Evolutionary conservation across 2,797 vertebrate genomes (phyloP).

Genomic region (Eptatretus atami): DNA sequence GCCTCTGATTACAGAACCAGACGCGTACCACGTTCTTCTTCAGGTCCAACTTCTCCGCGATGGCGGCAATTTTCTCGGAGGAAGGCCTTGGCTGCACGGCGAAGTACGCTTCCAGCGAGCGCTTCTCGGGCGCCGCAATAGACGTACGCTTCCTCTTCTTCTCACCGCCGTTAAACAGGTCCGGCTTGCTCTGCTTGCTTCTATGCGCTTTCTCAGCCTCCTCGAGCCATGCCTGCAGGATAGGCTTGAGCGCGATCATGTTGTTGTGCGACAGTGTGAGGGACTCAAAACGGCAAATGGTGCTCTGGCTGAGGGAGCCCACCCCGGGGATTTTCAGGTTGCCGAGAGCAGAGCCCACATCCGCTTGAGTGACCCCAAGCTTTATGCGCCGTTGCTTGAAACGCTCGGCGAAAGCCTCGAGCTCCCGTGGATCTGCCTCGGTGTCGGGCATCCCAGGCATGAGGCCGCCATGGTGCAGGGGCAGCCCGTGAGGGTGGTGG

Average conservation of each 20-base stretch:
- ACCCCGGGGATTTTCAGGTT: conserved; percentile 68
- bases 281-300: conserved; percentile 71
- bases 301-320: conserved; percentile 59
- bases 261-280: conserved; percentile 67
- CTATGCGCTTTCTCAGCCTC: conserved; percentile 52
- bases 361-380: conserved; percentile 53
- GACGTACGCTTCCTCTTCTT: conserved; percentile 61
- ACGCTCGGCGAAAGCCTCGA: conserved; percentile 55
- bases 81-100: conserved; percentile 53
- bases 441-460: conserved; percentile 26
- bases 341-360: conserved; percentile 47
- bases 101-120: conserved; percentile 57
- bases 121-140: conserved; percentile 52
- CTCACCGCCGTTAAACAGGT: conserved; percentile 44
- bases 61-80: conserved; percentile 61
- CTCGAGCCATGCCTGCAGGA: conserved; percentile 59
- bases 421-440: conserved; percentile 51
- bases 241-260: conserved; percentile 68
- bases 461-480: conserved; percentile 23
- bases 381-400: conserved; percentile 69
- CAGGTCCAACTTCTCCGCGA: conserved; percentile 62
- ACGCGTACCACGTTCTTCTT: conserved; percentile 74
- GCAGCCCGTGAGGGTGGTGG: conserved; percentile 30
- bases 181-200: conserved; percentile 57
- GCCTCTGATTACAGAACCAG: conserved; percentile 74